Evolutionary conservation across 2,888 invertebrate genomes (phyloP).

Genomic region (Sesia apiformis): DNA sequence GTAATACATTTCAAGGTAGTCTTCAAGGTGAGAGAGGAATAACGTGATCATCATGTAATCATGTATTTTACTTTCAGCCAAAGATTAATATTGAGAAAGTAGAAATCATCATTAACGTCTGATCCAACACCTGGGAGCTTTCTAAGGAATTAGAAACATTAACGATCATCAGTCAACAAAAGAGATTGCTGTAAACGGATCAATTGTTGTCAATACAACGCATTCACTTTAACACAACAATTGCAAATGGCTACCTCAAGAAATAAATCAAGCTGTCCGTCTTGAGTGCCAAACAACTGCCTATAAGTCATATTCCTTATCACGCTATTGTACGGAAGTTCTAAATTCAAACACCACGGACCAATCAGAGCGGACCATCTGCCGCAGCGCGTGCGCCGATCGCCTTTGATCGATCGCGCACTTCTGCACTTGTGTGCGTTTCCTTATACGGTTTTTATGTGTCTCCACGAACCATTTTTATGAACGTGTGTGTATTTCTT

Average conservation of each 20-base stretch:
- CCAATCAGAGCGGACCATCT: slow-evolving; percentile 64
- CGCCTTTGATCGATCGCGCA: slow-evolving; percentile 49
- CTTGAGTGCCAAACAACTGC: slow-evolving; percentile 18
- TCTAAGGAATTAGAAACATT: slow-evolving; percentile 1
- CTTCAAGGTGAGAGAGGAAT: no score
- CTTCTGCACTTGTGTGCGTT: slow-evolving; percentile 35
- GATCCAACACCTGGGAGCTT: slow-evolving; percentile 13
- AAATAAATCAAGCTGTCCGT: slow-evolving; percentile 37
- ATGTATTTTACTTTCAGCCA: neutral
- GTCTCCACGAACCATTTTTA: slow-evolving; percentile 28
- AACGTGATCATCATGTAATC: no score
- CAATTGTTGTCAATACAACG: slow-evolving; percentile 20
- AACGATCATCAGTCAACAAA: slow-evolving; percentile 15
- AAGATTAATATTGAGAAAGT: slow-evolving; percentile 42
- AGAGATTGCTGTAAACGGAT: slow-evolving; percentile 19
- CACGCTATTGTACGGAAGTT: slow-evolving; percentile 62
- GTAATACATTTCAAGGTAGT: no score
- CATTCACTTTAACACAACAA: slow-evolving; percentile 17
- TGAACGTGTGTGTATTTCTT: slow-evolving; percentile 46
- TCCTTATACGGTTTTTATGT: slow-evolving; percentile 37
- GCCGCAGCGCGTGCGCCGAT: slow-evolving; percentile 61
- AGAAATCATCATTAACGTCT: slow-evolving; percentile 25
- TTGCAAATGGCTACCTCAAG: slow-evolving; percentile 24
- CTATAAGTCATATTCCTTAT: slow-evolving; percentile 60
- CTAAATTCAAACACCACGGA: slow-evolving; percentile 48